A percentile compares a stretch with the other conserved stretches of the same genome.
phyloP scores from a whole-genome alignment of 2,113 vertebrate species.

The Pseudolaguvia tuberculata region DNA sequence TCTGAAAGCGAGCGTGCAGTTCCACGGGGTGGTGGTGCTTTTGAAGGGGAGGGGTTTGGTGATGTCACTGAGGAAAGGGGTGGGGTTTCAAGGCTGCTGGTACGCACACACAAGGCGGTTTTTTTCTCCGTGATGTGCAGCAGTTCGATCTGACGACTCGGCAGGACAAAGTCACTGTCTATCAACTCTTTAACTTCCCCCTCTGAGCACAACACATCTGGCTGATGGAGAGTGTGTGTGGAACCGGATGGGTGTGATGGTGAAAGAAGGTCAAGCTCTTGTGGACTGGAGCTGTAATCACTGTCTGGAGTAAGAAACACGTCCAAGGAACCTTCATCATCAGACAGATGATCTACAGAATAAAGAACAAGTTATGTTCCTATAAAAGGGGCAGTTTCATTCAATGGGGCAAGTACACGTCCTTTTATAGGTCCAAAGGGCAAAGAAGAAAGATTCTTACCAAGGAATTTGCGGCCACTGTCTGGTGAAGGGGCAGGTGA shows the following conservation, averaged over 20 bases:
- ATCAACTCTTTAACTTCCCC: conserved; percentile 64
- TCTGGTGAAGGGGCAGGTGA: conserved; percentile 80
- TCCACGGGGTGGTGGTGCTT: conserved; percentile 60
- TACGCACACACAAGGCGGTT: conserved; percentile 83
- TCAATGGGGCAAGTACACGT: neutral
- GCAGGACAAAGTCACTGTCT: conserved; percentile 85
- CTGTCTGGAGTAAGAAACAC: conserved; percentile 87
- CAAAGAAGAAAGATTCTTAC: conserved; percentile 56
- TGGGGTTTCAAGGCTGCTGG: conserved; percentile 86
- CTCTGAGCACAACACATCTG: conserved; percentile 75
- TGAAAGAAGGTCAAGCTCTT: conserved; percentile 79
- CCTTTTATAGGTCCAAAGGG: neutral
- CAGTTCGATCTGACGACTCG: conserved; percentile 84
- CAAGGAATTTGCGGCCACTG: conserved; percentile 69
- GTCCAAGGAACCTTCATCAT: conserved; percentile 84
- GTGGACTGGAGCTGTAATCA: conserved; percentile 82
- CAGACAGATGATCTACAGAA: conserved; percentile 73
- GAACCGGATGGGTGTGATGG: conserved; percentile 57
- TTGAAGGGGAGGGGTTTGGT: conserved; percentile 56
- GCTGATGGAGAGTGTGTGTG: conserved; percentile 56
- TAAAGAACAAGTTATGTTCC: neutral
- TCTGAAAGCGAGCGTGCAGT: conserved; percentile 67
- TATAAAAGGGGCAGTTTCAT: neutral
- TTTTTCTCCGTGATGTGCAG: conserved; percentile 84
- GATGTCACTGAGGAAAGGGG: conserved; percentile 53